A percentile compares a stretch with the other conserved stretches of the same genome.
Conservation (phyloP, 2,113 vertebrate genomes). For the Mystacornis crossleyi region DNA sequence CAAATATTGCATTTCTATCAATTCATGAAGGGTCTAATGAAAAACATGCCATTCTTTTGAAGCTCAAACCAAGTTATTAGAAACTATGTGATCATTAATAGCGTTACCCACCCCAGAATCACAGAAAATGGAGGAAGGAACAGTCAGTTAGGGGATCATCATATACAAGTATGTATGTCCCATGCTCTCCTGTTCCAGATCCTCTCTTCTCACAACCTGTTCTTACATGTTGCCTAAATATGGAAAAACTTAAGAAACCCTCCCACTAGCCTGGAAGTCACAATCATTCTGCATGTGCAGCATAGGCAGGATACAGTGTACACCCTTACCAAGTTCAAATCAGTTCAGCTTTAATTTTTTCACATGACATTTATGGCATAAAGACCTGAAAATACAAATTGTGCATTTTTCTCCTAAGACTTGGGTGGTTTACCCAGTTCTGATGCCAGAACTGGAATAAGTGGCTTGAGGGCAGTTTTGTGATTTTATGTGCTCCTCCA, state of each 20-base stretch:
- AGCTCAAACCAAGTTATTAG: neutral
- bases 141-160: neutral
- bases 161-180: neutral
- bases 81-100: neutral
- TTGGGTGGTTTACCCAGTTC: neutral
- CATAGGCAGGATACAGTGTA: neutral
- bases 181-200: neutral
- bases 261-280: neutral
- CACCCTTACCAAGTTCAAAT: neutral
- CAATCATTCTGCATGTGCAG: neutral
- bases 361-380: neutral
- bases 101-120: neutral
- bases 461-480: neutral
- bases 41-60: neutral
- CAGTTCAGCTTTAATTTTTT: neutral
- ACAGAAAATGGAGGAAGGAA: neutral
- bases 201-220: accelerated
- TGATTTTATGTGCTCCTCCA: neutral
- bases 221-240: neutral
- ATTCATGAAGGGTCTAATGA: neutral
- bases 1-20: neutral
- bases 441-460: neutral
- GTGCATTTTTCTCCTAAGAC: neutral
- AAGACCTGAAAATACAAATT: neutral
- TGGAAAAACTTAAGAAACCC: neutral